phyloP scores from a whole-genome alignment of 2,113 vertebrate genomes.

The Campylomormyrus numenius region DNA sequence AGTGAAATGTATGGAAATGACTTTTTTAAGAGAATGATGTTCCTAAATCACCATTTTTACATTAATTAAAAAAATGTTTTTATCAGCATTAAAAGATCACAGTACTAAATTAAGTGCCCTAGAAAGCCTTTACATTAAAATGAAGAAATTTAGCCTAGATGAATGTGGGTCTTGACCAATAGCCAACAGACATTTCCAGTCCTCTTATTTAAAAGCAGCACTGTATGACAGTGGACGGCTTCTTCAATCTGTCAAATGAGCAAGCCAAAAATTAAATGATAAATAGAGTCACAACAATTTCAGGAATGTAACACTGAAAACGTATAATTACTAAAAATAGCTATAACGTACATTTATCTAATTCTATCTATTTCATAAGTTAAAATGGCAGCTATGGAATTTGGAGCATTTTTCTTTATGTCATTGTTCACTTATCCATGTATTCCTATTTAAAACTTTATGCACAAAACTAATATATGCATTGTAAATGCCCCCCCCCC shows the following conservation, averaged over 20 bases:
- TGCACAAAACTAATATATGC: background rate
- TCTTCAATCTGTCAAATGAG: background rate
- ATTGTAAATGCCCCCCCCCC: too few species aligned
- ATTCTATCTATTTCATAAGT: slow-evolving; percentile 3
- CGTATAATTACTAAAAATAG: background rate
- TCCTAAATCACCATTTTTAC: slow-evolving; percentile 61
- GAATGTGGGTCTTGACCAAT: slow-evolving; percentile 23
- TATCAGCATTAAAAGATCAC: slow-evolving; percentile 67
- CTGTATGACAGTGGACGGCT: slow-evolving; percentile 30
- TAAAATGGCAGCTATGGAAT: slow-evolving; percentile 20
- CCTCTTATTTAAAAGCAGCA: slow-evolving; percentile 21
- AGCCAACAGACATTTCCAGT: slow-evolving; percentile 30
- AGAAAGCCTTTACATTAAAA: slow-evolving; percentile 57
- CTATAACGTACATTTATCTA: background rate
- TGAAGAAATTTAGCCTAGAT: slow-evolving; percentile 48
- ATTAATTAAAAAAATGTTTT: slow-evolving; percentile 75
- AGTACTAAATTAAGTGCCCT: slow-evolving; percentile 57
- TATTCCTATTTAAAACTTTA: background rate
- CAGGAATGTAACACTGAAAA: background rate
- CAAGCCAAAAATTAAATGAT: background rate
- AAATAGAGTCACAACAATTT: background rate
- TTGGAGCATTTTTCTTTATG: background rate
- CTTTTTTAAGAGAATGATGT: slow-evolving; percentile 26
- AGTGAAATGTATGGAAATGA: slow-evolving; percentile 63
- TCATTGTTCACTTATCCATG: background rate